Evolutionary conservation across 2,888 invertebrate species (phyloP), one percentile per base, ranked within the genome.

Genomic region (Chironomus tentans): DNA sequence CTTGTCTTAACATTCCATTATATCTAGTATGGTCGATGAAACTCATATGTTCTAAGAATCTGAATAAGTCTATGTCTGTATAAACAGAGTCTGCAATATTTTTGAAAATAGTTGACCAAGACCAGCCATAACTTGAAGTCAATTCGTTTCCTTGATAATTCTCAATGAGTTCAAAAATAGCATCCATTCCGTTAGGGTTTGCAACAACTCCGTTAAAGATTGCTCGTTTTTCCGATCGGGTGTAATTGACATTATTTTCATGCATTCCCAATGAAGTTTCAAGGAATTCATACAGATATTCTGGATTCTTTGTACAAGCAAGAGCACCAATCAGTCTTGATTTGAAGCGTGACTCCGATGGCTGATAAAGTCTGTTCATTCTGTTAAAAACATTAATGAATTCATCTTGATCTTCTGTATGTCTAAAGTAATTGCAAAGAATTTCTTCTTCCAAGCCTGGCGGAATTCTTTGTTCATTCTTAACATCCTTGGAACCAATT

Each of bases 181-280:
- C 68, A 22, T 1, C 48, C 10, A 74, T 28, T 18, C 68, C 74
- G 2, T 15, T 38, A 1, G 47, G 7, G 22, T 62, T 74, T 4
- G 12, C 21, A 7, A 48, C n/a, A 1, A 74, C 68, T 0, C 48
- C 65, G 46, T 62, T 48, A 2, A 74, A 65, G 15, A 74, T 61
- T n/a, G 61, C 22, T 22, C 74, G 65, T 48, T 68, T 24, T 22
- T 74, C 74, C 4, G 74, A 28, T 48, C 21, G 48, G 6, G 74
- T 74, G 24, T 74, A 74, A 13, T 48, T 73, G 22, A 65, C 65
- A n/a, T 28, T 68, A 38, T 65, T 68, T 3, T 22, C 18, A 3
- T 56, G 56, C 22, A 18, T 21, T 21, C 22, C 21, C 68, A 46
- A 12, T 22, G 21, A n/a, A 47, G 15, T 68, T 65, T 61, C 65